Evolutionary conservation across 1,140 invertebrate species (phyloP).

Genomic region (Zaprionus ghesquierei): DNA sequence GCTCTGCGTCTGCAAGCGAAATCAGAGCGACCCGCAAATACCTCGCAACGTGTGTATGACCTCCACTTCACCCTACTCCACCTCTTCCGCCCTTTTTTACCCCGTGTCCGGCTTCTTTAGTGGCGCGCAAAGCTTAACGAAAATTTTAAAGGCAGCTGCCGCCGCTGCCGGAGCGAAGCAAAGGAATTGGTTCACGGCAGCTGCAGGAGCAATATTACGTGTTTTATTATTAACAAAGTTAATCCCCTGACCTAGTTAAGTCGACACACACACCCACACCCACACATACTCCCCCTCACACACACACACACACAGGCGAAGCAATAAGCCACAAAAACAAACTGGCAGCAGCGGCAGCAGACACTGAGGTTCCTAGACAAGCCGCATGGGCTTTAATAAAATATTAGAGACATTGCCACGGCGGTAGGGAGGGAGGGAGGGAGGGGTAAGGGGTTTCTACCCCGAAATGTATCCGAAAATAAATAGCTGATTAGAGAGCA

Average conservation of each 20-base stretch:
- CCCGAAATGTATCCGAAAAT: slow-evolving; percentile 21
- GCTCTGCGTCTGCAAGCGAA: slow-evolving; percentile 13
- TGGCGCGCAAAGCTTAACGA: slow-evolving; percentile 36
- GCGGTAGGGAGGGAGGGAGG: background rate
- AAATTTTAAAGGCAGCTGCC: slow-evolving; percentile 51
- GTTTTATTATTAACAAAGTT: slow-evolving; percentile 69
- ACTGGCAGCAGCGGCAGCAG: background rate
- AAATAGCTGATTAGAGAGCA: slow-evolving; percentile 49
- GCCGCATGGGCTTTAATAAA: slow-evolving; percentile 44
- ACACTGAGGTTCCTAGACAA: slow-evolving; percentile 24
- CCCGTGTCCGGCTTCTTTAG: slow-evolving; percentile 17
- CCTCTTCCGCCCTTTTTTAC: background rate
- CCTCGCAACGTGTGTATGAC: background rate
- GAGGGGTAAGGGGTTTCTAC: background rate
- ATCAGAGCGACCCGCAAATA: slow-evolving; percentile 42
- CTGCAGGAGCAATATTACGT: slow-evolving; percentile 63
- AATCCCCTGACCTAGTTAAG: slow-evolving; percentile 67
- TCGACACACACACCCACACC: slow-evolving; percentile 35
- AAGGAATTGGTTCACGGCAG: slow-evolving; percentile 44
- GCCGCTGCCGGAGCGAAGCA: slow-evolving; percentile 13
- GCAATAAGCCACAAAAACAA: background rate
- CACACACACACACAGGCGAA: background rate
- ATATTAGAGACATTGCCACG: slow-evolving; percentile 32
- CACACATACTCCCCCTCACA: background rate
- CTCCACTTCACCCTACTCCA: background rate